A percentile compares a stretch with the other conserved stretches of the same genome.
Conservation (phyloP, 2,797 vertebrate species). For the Atherinosoma microstoma region DNA sequence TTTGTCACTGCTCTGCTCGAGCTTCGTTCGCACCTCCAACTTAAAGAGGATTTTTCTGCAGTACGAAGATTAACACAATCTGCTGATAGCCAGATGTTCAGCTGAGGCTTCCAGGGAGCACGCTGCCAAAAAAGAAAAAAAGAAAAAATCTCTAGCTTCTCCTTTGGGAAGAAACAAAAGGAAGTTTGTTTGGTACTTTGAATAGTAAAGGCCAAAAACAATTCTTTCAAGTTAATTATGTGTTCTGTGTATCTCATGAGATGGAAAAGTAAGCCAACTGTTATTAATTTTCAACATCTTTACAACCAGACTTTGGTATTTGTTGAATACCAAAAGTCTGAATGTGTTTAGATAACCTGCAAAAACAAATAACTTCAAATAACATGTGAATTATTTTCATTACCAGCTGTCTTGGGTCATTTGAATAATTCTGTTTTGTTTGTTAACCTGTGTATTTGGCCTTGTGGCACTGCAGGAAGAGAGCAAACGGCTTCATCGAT, state of each 20-base stretch:
- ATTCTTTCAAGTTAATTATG: conserved; percentile 4
- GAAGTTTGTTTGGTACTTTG: conserved; percentile 41
- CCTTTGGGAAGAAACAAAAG: conserved; percentile 58
- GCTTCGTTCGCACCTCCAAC: conserved; percentile 61
- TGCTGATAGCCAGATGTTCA: conserved; percentile 81
- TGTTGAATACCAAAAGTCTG: conserved; percentile 1
- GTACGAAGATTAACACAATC: conserved; percentile 75
- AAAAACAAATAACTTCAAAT: conserved; percentile 4
- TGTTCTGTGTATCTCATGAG: conserved; percentile 1
- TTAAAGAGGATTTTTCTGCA: conserved; percentile 71
- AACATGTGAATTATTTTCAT: background rate
- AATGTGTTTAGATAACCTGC: background rate
- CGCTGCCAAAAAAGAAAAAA: conserved; percentile 54
- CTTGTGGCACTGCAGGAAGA: conserved; percentile 37
- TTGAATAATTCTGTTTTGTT: conserved; percentile 34
- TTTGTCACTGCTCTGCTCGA: conserved; percentile 66
- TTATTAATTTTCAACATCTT: background rate
- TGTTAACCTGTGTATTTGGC: conserved; percentile 27
- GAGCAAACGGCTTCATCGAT: conserved; percentile 61
- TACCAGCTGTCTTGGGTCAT: conserved; percentile 9
- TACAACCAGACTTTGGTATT: background rate
- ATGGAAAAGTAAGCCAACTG: background rate
- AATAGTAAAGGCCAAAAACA: conserved; percentile 25
- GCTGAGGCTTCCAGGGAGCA: conserved; percentile 62
- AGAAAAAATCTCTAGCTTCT: conserved; percentile 35